phyloP scores from a whole-genome alignment of 2,113 vertebrate species.

The Bambusicola thoracicus region DNA sequence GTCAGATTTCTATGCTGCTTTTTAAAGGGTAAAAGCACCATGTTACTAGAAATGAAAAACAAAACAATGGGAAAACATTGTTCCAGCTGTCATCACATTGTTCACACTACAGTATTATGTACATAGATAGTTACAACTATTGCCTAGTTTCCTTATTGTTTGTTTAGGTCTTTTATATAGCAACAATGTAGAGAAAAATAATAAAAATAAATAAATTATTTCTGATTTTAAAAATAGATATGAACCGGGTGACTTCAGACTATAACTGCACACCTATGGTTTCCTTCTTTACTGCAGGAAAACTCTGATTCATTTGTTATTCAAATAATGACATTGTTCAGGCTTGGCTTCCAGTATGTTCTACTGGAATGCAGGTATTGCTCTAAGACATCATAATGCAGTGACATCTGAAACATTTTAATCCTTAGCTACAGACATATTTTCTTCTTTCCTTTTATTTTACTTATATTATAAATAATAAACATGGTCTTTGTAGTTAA shows the following conservation, averaged over 20 bases:
- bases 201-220: background rate
- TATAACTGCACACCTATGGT: background rate
- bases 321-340: background rate
- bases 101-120: background rate
- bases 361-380: background rate
- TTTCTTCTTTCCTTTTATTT: background rate
- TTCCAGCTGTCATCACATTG: slow-evolving; percentile 51
- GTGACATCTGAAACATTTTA: background rate
- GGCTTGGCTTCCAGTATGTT: background rate
- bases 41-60: slow-evolving; percentile 28
- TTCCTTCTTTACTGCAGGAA: background rate
- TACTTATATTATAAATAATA: background rate
- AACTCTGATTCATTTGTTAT: background rate
- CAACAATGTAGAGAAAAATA: slow-evolving; percentile 22
- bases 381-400: background rate
- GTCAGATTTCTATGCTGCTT: background rate
- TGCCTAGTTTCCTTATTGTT: slow-evolving; percentile 48
- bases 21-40: slow-evolving; percentile 5
- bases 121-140: slow-evolving; percentile 30
- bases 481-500: background rate
- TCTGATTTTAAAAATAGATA: background rate
- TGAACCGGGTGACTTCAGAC: background rate
- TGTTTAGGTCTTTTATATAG: slow-evolving; percentile 37
- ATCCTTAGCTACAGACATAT: background rate
- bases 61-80: slow-evolving; percentile 6